A percentile compares a stretch with the other conserved stretches of the same genome.
phyloP scores from a whole-genome alignment of 2,888 invertebrate species.

The Noctua fimbriata region DNA sequence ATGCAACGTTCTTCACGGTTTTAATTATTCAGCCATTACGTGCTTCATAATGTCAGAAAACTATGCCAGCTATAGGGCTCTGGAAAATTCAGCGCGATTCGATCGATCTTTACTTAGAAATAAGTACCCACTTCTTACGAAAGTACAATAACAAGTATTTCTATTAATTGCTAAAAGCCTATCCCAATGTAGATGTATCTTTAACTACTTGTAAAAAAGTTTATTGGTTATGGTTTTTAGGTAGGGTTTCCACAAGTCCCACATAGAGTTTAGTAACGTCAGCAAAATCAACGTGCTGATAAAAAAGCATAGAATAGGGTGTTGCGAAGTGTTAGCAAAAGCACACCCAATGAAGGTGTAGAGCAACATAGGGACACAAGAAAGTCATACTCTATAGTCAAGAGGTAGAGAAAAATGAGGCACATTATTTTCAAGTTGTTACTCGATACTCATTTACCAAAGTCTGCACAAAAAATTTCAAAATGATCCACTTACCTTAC shows the following conservation, averaged over 20 bases:
- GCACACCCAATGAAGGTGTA: background rate
- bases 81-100: constrained; percentile 3
- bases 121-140: background rate
- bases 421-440: background rate
- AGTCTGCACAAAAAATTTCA: background rate
- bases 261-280: background rate
- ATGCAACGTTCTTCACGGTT: constrained; percentile 23
- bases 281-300: background rate
- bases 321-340: background rate
- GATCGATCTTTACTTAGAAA: background rate
- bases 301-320: background rate
- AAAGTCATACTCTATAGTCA: background rate
- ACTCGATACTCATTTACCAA: background rate
- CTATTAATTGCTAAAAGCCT: background rate
- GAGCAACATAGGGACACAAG: background rate
- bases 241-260: background rate
- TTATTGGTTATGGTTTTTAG: background rate
- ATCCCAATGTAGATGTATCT: background rate
- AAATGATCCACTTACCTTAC: constrained; percentile 28
- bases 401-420: background rate
- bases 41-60: constrained; percentile 17
- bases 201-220: background rate
- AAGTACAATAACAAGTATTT: background rate
- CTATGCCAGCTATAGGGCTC: background rate
- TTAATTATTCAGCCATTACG: constrained; percentile 42